Base-by-base conservation (phyloP, 2,797 vertebrate species). In the Chaunax sp. region DNA sequence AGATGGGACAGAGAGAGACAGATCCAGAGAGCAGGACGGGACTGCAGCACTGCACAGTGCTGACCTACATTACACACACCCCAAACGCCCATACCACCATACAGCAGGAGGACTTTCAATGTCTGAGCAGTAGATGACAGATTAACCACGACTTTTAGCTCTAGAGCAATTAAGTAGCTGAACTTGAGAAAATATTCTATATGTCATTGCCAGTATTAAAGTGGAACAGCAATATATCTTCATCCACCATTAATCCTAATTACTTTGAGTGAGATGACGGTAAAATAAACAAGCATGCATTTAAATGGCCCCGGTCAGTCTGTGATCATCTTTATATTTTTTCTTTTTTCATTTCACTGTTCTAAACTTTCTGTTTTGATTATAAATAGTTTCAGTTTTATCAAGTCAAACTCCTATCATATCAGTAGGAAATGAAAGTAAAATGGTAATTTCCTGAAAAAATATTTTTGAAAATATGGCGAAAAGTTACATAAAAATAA, bases 11-110 rank as follows among this genome's bases (percentile, higher is more conserved):
- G 59, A 77, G 38, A 75, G 38, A 30, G 54, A 65, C 28, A n/a
- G 59, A 58, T n/a, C 49, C 44, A 41, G 53, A 58, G 57, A 72
- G 46, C 71, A 26, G 69, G 59, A 51, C 26, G 18, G 47, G 16
- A 56, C 55, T 56, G 77, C 63, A 72, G 68, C 5, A 0, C 69
- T 43, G 71, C 75, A 86, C 80, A 70, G 61, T 18, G 56, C 64
- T 92, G 90, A 86, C 78, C 78, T 77, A 92, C 65, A 88, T 90
- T 77, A 64, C 63, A 64, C 23, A 40, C 46, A 23, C 20, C 60
- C 45, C 74, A 74, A 19, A 23, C 76, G 67, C 57, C 55, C 45
- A 26, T 43, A 35, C 23, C 5, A 22, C 54, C 83, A 77, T 78
- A 75, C 59, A 52, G 69, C 69, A 69, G 49, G 12, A 69, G 72